phyloP scores from a whole-genome alignment of 1,140 invertebrate species.

The Trachymyrmex septentrionalis region DNA sequence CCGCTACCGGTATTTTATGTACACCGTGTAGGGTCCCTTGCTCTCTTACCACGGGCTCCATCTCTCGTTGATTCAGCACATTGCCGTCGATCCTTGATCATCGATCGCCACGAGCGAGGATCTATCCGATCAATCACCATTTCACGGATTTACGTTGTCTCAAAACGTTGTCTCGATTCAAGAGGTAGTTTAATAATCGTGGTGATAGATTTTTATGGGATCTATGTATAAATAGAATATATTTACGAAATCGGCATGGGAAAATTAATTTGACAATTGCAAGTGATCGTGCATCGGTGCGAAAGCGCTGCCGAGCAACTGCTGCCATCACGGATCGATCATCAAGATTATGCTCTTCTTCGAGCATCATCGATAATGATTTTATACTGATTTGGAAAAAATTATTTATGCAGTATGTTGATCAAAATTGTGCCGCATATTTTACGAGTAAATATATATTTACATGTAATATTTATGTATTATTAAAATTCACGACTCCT shows the following conservation, averaged over 20 bases:
- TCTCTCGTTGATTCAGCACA: slow-evolving; percentile 63
- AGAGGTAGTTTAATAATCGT: neutral
- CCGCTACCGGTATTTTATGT: neutral
- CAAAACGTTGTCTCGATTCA: neutral
- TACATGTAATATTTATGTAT: too few relatives aligned
- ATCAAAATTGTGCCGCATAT: neutral
- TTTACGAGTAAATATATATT: too few relatives aligned
- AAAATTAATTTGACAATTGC: neutral
- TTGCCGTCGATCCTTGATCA: slow-evolving; percentile 30
- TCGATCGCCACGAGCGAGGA: neutral
- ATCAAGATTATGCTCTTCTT: neutral
- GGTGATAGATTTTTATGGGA: neutral
- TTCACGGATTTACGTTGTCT: neutral
- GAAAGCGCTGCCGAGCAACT: neutral
- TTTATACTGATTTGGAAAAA: neutral
- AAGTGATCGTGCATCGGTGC: neutral
- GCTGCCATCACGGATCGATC: slow-evolving; percentile 32
- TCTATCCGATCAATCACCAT: neutral
- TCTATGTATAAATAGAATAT: neutral
- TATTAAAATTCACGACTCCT: too few relatives aligned
- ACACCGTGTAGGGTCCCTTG: neutral
- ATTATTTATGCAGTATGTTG: neutral
- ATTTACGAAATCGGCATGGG: neutral
- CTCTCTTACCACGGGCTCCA: slow-evolving; percentile 64
- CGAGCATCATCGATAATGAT: neutral